Conservation (phyloP, 2,797 vertebrate species). For the Eospalax fontanierii region DNA sequence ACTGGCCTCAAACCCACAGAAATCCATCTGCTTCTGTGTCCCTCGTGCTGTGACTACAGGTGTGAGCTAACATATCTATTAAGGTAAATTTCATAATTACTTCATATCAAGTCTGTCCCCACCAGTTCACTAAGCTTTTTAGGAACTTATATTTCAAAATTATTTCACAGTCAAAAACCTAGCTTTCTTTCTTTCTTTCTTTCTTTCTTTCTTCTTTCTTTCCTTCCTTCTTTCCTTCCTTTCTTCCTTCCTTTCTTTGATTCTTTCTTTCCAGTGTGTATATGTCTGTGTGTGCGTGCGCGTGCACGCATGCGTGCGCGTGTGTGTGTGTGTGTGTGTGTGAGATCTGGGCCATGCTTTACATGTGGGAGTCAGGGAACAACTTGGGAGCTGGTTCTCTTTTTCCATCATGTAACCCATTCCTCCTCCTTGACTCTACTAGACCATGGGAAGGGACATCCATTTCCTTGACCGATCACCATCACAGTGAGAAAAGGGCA, state of each 20-base stretch:
- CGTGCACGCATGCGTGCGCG: no score
- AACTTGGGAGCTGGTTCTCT: neutral
- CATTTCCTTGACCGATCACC: neutral
- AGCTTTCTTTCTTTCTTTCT: no score
- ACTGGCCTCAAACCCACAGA: no score
- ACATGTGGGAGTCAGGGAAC: no score
- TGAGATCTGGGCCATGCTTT: no score
- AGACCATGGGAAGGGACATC: neutral
- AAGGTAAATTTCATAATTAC: neutral
- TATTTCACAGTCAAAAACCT: no score
- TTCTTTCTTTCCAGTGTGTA: accelerated
- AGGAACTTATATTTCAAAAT: neutral
- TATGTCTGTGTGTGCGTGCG: no score
- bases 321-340: no score
- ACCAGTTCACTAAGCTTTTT: neutral
- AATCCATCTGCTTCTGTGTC: no score
- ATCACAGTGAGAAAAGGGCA: neutral
- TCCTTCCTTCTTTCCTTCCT: accelerated
- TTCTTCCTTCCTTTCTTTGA: neutral
- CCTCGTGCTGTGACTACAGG: no score
- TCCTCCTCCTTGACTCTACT: neutral
- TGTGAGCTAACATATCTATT: neutral
- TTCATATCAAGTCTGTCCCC: neutral
- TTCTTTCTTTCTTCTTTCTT: accelerated
- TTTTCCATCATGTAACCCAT: neutral